Conservation (phyloP, 2,888 invertebrate genomes). For the Meghimatium bilineatum region DNA sequence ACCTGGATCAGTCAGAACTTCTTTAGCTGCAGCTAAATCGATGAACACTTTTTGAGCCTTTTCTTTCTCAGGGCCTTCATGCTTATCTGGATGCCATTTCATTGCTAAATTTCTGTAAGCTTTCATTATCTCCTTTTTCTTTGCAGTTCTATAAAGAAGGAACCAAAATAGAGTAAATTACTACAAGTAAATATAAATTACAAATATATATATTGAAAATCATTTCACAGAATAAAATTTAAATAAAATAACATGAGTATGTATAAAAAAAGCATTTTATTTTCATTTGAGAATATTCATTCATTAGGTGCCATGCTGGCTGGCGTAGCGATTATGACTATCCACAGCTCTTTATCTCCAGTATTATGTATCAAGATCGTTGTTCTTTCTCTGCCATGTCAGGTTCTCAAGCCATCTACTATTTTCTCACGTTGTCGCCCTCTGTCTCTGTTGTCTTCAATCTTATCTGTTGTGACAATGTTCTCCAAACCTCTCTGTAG, state of each 20-base stretch:
- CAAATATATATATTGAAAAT: neutral
- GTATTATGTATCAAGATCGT: no score
- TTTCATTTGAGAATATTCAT: no score
- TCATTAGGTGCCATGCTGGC: no score
- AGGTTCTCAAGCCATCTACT: no score
- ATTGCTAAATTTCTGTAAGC: slow-evolving; percentile 96
- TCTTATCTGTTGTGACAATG: no score
- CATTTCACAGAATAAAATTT: neutral
- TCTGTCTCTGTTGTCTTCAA: no score
- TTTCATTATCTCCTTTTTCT: slow-evolving; percentile 94
- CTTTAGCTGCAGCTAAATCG: slow-evolving; percentile 98
- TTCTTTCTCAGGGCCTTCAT: slow-evolving; percentile 87
- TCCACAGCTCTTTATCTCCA: no score
- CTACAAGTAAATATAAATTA: neutral
- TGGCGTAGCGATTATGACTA: no score
- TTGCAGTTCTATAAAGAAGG: slow-evolving; percentile 82
- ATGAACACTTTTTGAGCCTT: slow-evolving; percentile 98
- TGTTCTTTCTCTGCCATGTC: no score
- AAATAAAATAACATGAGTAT: neutral
- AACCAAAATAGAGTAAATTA: neutral
- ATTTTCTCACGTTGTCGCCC: no score
- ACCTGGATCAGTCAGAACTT: slow-evolving; percentile 86
- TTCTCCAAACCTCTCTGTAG: no score
- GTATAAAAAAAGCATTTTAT: neutral
- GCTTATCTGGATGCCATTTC: slow-evolving; percentile 99